These are phyloP conservation scores for Dasypolia templi DNA, from an alignment of 2,888 invertebrate genomes.

Conservation along the genomic window DNA sequence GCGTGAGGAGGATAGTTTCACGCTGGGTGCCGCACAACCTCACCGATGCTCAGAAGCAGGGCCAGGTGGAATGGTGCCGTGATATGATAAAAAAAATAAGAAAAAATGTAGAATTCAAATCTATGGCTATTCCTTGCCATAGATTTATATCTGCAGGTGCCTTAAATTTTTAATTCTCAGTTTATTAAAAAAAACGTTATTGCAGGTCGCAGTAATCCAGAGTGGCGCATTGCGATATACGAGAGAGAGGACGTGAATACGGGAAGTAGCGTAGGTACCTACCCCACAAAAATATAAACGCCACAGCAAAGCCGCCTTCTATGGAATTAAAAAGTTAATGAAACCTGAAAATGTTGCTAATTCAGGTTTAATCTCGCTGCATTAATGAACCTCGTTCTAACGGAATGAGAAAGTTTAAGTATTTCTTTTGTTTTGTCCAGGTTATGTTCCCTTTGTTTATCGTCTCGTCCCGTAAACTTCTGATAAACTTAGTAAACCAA, in stretches of 20 bases:
- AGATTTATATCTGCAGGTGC: no score
- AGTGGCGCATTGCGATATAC: constrained; percentile 48
- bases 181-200: constrained; percentile 12
- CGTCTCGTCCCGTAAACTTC: background rate
- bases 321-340: constrained; percentile 57
- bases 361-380: constrained; percentile 50
- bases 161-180: no score
- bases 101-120: no score
- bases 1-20: no score
- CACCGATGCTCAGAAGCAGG: no score
- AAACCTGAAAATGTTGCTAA: constrained; percentile 46
- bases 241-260: constrained; percentile 4
- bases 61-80: no score
- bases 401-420: constrained; percentile 47
- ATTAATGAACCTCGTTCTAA: constrained; percentile 48
- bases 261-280: constrained; percentile 2
- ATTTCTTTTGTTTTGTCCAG: constrained; percentile 40
- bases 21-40: no score
- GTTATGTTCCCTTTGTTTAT: constrained; percentile 18
- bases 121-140: no score
- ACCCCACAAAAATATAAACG: constrained; percentile 34
- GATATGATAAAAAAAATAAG: no score
- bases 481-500: background rate
- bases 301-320: constrained; percentile 23
- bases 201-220: constrained; percentile 18